Conservation (phyloP, 1,140 invertebrate genomes). For the Calliphora vicina region DNA sequence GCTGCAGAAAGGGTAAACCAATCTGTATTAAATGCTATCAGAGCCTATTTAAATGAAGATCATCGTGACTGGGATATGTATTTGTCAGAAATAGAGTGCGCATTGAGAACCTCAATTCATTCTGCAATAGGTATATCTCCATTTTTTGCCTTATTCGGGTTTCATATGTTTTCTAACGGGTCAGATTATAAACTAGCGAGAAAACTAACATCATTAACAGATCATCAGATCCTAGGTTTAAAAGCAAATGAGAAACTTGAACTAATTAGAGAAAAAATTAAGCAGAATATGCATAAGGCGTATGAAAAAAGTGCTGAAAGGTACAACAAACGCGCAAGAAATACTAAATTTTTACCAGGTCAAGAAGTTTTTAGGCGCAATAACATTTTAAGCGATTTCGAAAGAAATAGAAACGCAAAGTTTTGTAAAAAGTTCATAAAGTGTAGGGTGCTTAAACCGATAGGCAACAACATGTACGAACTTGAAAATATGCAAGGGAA, state of each 20-base stretch:
- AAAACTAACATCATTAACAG: not conserved
- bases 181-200: not conserved
- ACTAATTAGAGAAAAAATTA: not conserved
- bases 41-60: not conserved
- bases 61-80: not conserved
- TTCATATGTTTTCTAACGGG: not conserved
- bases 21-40: not conserved
- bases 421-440: not conserved
- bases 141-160: not conserved
- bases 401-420: not conserved
- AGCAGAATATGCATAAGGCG: not conserved
- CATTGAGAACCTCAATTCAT: not conserved
- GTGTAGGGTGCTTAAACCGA: too few relatives aligned
- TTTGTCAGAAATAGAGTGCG: not conserved
- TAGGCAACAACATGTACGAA: too few relatives aligned
- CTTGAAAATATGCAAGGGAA: too few relatives aligned
- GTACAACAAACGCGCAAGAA: not conserved
- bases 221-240: too few relatives aligned
- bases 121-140: not conserved
- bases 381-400: too few relatives aligned
- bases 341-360: too few relatives aligned
- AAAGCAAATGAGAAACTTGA: not conserved
- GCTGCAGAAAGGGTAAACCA: not conserved
- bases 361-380: constrained; percentile 1
- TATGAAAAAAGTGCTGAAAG: not conserved